phyloP scores from a whole-genome alignment of 2,113 vertebrate species.

The Lipophrys pholis region DNA sequence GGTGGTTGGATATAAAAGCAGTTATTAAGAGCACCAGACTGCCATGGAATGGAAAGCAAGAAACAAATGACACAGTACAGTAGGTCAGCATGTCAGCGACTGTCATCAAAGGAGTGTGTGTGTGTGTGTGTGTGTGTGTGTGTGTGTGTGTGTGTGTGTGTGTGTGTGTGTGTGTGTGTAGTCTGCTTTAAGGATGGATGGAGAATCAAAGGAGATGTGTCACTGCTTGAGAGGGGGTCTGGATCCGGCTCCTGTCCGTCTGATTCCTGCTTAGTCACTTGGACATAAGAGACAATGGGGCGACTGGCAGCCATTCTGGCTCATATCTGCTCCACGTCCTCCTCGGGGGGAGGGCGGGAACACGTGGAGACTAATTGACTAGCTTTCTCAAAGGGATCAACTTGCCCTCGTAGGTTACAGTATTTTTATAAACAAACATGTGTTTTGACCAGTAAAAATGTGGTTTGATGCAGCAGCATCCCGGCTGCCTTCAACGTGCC shows the following conservation, averaged over 20 bases:
- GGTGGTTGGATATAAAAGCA: slow-evolving; percentile 46
- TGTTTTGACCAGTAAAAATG: slow-evolving; percentile 16
- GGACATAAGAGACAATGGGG: slow-evolving; percentile 13
- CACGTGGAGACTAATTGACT: slow-evolving; percentile 15
- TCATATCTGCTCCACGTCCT: slow-evolving; percentile 11
- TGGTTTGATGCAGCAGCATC: slow-evolving; percentile 17
- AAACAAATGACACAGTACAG: slow-evolving; percentile 57
- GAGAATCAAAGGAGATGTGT: slow-evolving; percentile 66
- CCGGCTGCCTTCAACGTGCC: slow-evolving; percentile 26
- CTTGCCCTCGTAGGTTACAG: slow-evolving; percentile 21
- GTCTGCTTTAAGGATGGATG: slow-evolving; percentile 14
- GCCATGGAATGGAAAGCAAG: slow-evolving; percentile 44
- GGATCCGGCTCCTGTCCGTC: slow-evolving; percentile 58
- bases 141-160: slow-evolving; percentile 54
- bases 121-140: slow-evolving; percentile 57
- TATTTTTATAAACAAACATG: slow-evolving; percentile 26
- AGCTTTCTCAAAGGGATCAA: background rate
- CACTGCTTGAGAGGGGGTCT: slow-evolving; percentile 54
- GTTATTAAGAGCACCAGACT: slow-evolving; percentile 19
- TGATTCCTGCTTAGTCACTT: slow-evolving; percentile 79
- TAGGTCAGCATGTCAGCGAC: slow-evolving; percentile 47
- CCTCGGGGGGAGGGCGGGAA: background rate
- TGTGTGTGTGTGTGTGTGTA: slow-evolving; percentile 58
- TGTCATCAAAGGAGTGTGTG: slow-evolving; percentile 20
- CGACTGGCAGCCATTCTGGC: slow-evolving; percentile 21